Evolutionary conservation across 2,113 vertebrate genomes (phyloP), one percentile per base, ranked within the genome.

Genomic region (Strix aluco): DNA sequence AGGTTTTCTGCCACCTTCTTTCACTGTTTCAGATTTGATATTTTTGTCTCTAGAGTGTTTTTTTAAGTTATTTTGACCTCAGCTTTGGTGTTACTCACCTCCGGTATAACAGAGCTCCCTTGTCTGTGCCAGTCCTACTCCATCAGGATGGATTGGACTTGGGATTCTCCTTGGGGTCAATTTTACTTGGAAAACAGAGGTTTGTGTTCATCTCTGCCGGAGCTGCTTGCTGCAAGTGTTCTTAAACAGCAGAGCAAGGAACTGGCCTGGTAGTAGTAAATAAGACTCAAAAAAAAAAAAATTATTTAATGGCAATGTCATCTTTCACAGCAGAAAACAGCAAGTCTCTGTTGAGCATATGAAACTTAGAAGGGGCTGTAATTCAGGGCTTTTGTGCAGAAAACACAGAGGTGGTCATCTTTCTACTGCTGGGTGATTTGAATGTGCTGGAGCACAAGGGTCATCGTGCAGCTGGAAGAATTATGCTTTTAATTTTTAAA

Each of bases 291-390:
- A 54, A 74, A 51, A n/a, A 42, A 57, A 58, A 74, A 51, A n/a
- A 42, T 87, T 93, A 59, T 94, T 80, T 87, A 91, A 77, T 36
- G 36, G 57, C 36, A 79, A 77, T 85, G 70, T 82, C 49, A 22
- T 90, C 71, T 90, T 93, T 90, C 40, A 65, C 55, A 57, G 75
- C 71, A 81, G 92, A 88, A 82, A 92, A 85, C 84, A 93, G 63
- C 82, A 55, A 47, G 63, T 52, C 92, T 93, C 79, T 92, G 63
- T 51, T 69, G 82, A 83, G 71, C 55, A 30, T 83, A 25, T 54
- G 92, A 73, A 52, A 57, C 27, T 58, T 55, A 44, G 49, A 82
- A 87, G 23, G 40, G 30, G 58, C 30, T 82, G 9, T 65, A 80
- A 91, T 65, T 87, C 40, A 40, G 74, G 34, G 58, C 13, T 91